Percentiles rank a stretch among this genome's conserved stretches.
Conservation (phyloP, 2,888 invertebrate genomes). For the Zootermopsis nevadensis region DNA sequence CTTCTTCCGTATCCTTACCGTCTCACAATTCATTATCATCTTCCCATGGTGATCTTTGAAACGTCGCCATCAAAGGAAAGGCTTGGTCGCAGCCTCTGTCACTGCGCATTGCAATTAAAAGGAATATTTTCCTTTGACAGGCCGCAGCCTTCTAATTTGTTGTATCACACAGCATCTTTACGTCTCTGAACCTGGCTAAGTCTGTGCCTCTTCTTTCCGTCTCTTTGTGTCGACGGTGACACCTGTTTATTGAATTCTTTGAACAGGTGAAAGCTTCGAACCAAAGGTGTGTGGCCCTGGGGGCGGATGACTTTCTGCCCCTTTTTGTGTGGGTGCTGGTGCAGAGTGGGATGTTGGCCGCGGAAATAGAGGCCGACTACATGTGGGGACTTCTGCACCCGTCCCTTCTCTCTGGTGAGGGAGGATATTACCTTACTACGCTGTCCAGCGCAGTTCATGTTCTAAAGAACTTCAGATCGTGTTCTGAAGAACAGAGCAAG, state of each 20-base stretch:
- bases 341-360: conserved; percentile 88
- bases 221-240: no score
- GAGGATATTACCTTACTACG: conserved; percentile 94
- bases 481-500: conserved; percentile 54
- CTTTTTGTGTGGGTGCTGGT: conserved; percentile 93
- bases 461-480: conserved; percentile 74
- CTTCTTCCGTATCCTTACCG: no score
- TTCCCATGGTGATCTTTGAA: no score
- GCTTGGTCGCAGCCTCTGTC: no score
- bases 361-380: conserved; percentile 95
- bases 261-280: conserved; percentile 75
- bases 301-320: conserved; percentile 91
- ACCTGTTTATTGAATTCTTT: neutral
- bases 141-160: no score
- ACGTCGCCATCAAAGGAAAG: no score
- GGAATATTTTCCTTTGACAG: no score
- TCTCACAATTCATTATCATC: no score
- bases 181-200: no score
- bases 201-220: no score
- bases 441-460: conserved; percentile 93
- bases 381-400: conserved; percentile 95
- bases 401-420: conserved; percentile 90
- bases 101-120: no score
- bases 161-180: no score
- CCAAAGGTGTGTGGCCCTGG: conserved; percentile 69